Evolutionary conservation across 2,113 vertebrate species (phyloP), one percentile per base, ranked within the genome.

Genomic region (Brachirus orientalis): DNA sequence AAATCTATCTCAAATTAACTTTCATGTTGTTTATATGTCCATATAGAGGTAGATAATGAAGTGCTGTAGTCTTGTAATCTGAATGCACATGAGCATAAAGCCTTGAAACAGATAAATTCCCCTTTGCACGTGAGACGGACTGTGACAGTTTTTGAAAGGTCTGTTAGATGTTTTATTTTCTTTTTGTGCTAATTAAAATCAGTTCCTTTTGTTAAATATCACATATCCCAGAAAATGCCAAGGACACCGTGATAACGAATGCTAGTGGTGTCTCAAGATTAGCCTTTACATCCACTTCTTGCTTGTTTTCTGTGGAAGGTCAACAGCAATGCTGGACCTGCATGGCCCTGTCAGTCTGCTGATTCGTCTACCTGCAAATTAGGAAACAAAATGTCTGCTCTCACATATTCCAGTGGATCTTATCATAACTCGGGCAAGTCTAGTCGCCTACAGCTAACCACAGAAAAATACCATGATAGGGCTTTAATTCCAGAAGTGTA

Each of bases 191-290:
- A 90, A 91, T 90, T 89, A 88, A 82, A 53, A 46, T 6, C 13
- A 0, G 48, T 60, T 79, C 70, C 61, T 72, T 72, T 74, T 56
- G 72, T 83, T 82, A 88, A 91, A 93, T 89, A 89, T 87, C 79
- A 85, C 66, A 47, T 77, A 61, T 75, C 72, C 62, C 47, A 28
- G 59, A 60, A 71, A 87, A 86, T 86, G 83, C 69, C 82, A 87
- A 52, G 77, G 66, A 64, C 75, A 50, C 79, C 72, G 47, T 77
- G 78, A 73, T 90, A 89, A 92, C 88, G 85, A 91, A 68, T 67
- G 62, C 28, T 36, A 75, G 70, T 54, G 76, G 77, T 72, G 71
- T 62, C 57, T 67, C 70, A 81, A 83, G 84, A 77, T 85, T 83
- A 85, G 55, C 46, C 59, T 59, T 55, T 80, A 73, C 53, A 46